A percentile compares a stretch with the other conserved stretches of the same genome.
Conservation (phyloP, 2,113 vertebrate genomes). For the Oreotrochilus melanogaster region DNA sequence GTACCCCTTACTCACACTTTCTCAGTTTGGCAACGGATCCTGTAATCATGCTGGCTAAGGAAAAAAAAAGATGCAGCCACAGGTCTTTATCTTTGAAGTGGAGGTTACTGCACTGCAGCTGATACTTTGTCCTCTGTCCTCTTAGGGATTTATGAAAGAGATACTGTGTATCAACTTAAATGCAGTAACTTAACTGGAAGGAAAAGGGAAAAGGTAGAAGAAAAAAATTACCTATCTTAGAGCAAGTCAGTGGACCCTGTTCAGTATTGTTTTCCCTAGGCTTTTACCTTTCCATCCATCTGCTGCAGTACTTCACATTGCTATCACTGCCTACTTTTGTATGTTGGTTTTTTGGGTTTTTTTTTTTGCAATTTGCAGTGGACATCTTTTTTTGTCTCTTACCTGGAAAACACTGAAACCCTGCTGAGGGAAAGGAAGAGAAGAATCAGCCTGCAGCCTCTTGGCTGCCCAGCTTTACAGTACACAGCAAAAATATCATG, state of each 20-base stretch:
- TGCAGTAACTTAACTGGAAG: neutral
- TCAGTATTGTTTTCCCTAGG: neutral
- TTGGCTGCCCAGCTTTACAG: neutral
- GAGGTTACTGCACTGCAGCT: neutral
- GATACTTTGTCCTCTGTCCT: neutral
- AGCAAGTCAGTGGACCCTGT: neutral
- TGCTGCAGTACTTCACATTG: fast-evolving
- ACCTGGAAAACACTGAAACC: neutral
- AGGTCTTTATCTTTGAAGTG: neutral
- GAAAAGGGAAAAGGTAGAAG: neutral
- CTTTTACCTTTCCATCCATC: neutral
- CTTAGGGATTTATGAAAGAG: neutral
- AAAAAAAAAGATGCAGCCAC: neutral
- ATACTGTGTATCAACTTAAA: neutral
- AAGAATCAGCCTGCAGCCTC: neutral
- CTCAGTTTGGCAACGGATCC: neutral
- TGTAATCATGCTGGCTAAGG: neutral
- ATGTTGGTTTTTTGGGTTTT: neutral
- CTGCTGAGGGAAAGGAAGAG: neutral
- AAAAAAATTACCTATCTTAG: neutral
- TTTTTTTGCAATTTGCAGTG: neutral
- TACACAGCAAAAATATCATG: neutral
- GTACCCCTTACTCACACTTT: neutral
- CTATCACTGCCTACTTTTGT: neutral
- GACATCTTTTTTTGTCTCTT: neutral